Base-by-base conservation (phyloP, 1,140 invertebrate species). In the Nephila pilipes region DNA sequence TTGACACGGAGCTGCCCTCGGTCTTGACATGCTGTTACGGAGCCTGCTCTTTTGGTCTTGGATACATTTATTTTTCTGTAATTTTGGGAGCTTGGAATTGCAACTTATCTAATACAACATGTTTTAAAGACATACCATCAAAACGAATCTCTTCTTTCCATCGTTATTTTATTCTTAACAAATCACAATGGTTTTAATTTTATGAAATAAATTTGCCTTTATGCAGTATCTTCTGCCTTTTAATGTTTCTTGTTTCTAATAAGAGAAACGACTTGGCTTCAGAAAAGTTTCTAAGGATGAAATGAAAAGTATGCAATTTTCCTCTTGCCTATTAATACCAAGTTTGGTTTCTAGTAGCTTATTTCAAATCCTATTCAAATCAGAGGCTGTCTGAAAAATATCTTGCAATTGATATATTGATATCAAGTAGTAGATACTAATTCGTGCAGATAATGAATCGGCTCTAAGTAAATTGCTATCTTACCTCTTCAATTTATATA, bases 21-120 rank as follows among this genome's bases (percentile, higher is more conserved):
- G 60, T 63, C 60, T 63, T 65, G 25, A 65, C 25, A 65, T n/a
- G n/a, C n/a, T n/a, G n/a, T n/a, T n/a, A n/a, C n/a, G n/a, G 63
- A n/a, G 63, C n/a, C 2, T n/a, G 63, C 10, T 12, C 63, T n/a
- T n/a, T 46, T 46, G 46, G 46, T n/a, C n/a, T n/a, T n/a, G n/a
- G n/a, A n/a, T n/a, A n/a, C n/a, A 36, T n/a, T n/a, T n/a, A n/a
- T n/a, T n/a, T n/a, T n/a, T 29, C 16, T 36, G 69, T 29, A 10
- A 36, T 75, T 29, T 36, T 75, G 69, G 80, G 55, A 4, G 29
- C 46, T 29, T 57, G 55, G 63, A 6, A n/a, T 2, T 57, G 57
- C 57, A 63, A 25, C 57, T 16, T 2, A 20, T 60, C 29, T 60
- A 87, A 75, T 16, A 32, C n/a, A 20, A 18, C 5, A 18, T 18